Percentiles rank a stretch among this genome's conserved stretches.
Conservation (phyloP, 2,113 vertebrate species). For the Syrrhaptes paradoxus region DNA sequence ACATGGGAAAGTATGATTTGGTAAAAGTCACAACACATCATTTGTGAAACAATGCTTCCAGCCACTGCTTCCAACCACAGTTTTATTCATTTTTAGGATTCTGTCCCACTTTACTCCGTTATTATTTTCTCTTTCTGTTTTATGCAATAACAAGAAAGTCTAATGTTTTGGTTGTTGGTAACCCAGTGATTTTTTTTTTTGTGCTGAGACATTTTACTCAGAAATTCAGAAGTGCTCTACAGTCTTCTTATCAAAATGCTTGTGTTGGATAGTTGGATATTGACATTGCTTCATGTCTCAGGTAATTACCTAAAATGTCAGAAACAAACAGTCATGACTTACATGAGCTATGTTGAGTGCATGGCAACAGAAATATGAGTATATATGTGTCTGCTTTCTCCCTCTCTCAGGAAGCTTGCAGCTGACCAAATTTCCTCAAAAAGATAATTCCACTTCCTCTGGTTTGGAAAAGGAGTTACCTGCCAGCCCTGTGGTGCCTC, state of each 20-base stretch:
- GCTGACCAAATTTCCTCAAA: not conserved
- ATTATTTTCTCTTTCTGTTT: not conserved
- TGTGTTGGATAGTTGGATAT: not conserved
- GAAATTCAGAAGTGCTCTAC: not conserved
- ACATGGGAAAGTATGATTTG: not conserved
- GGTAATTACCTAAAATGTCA: not conserved
- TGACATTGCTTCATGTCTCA: not conserved
- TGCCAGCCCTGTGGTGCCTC: not conserved
- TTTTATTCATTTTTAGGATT: not conserved
- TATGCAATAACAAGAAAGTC: not conserved
- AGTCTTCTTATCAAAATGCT: conserved; percentile 8
- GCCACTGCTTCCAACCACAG: not conserved
- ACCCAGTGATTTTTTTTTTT: not conserved
- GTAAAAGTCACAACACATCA: not conserved
- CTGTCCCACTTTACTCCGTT: not conserved
- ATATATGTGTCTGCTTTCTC: not conserved
- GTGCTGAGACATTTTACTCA: not conserved
- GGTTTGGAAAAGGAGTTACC: not conserved
- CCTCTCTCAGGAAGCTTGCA: not conserved
- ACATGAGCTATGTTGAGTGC: not conserved
- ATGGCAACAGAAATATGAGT: not conserved
- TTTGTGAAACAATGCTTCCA: not conserved
- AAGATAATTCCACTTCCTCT: not conserved
- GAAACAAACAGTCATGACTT: not conserved
- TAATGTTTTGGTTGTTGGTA: not conserved